A percentile compares a stretch with the other conserved stretches of the same genome.
phyloP scores from a whole-genome alignment of 2,888 invertebrate species.

The Thereva unica region DNA sequence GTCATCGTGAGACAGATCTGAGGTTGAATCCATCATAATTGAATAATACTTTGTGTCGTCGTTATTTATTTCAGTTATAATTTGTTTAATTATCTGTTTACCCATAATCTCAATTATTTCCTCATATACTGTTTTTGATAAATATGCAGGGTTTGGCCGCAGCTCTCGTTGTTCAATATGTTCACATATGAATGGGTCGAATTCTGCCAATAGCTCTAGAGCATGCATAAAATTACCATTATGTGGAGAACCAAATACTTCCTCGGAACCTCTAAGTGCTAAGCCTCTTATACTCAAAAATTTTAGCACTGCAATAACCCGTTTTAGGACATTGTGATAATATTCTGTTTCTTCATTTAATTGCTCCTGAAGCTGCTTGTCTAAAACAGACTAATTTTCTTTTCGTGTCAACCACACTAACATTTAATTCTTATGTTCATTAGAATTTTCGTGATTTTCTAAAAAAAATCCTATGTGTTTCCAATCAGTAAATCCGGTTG shows the following conservation, averaged over 20 bases:
- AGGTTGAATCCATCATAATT: no score
- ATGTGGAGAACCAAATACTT: no score
- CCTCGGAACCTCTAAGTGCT: constrained; percentile 34
- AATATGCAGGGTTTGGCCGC: no score
- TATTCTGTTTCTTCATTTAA: constrained; percentile 36
- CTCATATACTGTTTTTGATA: constrained; percentile 39
- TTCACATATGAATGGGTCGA: constrained; percentile 30
- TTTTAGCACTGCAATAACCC: constrained; percentile 26
- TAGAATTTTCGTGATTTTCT: constrained; percentile 38
- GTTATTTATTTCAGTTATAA: no score
- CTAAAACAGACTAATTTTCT: constrained; percentile 39
- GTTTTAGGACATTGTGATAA: constrained; percentile 24
- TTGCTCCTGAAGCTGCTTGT: constrained; percentile 37
- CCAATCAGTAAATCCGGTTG: constrained; percentile 38
- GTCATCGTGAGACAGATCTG: constrained; percentile 40
- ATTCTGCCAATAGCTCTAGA: constrained; percentile 31
- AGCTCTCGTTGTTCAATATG: constrained; percentile 39
- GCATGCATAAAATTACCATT: constrained; percentile 38
- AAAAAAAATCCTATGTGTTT: constrained; percentile 29
- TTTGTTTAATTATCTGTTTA: no score
- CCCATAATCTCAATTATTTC: no score
- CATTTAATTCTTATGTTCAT: constrained; percentile 38
- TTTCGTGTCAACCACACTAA: constrained; percentile 37
- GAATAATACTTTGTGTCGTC: no score
- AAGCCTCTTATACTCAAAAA: constrained; percentile 38